phyloP scores from a whole-genome alignment of 2,113 vertebrate genomes.

The Etia nguti region DNA sequence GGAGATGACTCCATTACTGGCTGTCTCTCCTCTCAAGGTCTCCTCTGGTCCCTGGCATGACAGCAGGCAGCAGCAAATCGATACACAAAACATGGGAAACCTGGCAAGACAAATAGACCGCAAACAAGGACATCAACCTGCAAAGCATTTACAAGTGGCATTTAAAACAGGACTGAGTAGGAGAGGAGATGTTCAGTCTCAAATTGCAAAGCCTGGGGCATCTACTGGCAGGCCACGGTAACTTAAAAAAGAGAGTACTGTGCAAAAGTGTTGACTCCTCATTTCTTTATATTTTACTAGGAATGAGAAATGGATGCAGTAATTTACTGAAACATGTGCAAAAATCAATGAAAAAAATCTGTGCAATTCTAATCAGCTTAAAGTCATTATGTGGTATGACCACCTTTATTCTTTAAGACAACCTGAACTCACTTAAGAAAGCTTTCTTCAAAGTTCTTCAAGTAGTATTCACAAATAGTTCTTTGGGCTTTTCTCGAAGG shows the following conservation, averaged over 20 bases:
- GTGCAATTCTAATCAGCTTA: neutral
- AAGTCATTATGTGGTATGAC: neutral
- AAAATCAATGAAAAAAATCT: neutral
- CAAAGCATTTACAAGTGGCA: slow-evolving; percentile 54
- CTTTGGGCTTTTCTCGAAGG: neutral
- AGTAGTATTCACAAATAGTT: neutral
- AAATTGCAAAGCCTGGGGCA: neutral
- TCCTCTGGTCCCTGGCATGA: slow-evolving; percentile 19
- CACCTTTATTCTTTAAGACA: neutral
- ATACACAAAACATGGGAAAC: slow-evolving; percentile 62
- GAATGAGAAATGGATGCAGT: neutral
- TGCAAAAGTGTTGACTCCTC: neutral
- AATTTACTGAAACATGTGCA: neutral
- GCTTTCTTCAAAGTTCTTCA: neutral
- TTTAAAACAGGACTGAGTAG: slow-evolving; percentile 44
- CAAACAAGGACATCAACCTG: slow-evolving; percentile 43
- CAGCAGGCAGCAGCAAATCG: slow-evolving; percentile 58
- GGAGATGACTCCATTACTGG: slow-evolving; percentile 46
- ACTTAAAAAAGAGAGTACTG: neutral
- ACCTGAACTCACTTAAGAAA: neutral
- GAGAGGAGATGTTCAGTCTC: neutral
- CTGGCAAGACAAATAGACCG: slow-evolving; percentile 58
- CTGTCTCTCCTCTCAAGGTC: slow-evolving; percentile 34
- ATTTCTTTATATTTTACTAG: neutral
- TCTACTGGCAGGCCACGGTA: neutral